Percentiles rank a stretch among this genome's conserved stretches.
Conservation (phyloP, 2,113 vertebrate genomes). For the Potamarius usumacintae region DNA sequence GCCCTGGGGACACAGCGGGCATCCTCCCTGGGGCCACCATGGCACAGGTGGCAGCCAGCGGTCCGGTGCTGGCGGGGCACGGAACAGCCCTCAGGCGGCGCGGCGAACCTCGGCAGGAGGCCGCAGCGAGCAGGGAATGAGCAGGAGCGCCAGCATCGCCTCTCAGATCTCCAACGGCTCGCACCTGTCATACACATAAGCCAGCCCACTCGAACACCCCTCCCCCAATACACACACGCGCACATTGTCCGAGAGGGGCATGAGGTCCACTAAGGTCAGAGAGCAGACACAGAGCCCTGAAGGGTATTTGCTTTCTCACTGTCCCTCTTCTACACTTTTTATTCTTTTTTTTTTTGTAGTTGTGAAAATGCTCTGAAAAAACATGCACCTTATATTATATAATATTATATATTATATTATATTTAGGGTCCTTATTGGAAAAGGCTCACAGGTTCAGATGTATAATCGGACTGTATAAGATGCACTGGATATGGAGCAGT, state of each 20-base stretch:
- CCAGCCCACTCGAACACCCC: constrained; percentile 48
- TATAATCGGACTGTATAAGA: neutral
- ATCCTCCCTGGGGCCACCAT: constrained; percentile 93
- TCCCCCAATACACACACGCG: neutral
- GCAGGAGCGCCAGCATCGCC: constrained; percentile 97
- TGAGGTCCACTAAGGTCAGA: constrained; percentile 23
- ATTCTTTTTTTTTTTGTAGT: neutral
- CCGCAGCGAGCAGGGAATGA: constrained; percentile 96
- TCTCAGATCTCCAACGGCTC: constrained; percentile 99
- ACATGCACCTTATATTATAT: constrained; percentile 31
- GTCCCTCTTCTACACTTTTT: neutral
- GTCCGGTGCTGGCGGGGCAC: constrained; percentile 84
- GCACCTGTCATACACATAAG: constrained; percentile 95
- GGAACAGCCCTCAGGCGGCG: constrained; percentile 94
- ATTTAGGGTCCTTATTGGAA: neutral
- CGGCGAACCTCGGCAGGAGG: constrained; percentile 94
- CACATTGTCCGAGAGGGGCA: constrained; percentile 16
- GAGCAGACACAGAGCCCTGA: neutral
- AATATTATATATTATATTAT: neutral
- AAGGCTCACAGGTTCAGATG: neutral
- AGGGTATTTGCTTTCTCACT: neutral
- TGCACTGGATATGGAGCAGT: constrained; percentile 14
- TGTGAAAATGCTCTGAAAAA: neutral
- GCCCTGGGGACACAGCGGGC: constrained; percentile 93
- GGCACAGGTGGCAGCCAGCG: constrained; percentile 86